Base-by-base conservation (phyloP, 2,888 invertebrate species). In the Synanthedon andrenaeformis region DNA sequence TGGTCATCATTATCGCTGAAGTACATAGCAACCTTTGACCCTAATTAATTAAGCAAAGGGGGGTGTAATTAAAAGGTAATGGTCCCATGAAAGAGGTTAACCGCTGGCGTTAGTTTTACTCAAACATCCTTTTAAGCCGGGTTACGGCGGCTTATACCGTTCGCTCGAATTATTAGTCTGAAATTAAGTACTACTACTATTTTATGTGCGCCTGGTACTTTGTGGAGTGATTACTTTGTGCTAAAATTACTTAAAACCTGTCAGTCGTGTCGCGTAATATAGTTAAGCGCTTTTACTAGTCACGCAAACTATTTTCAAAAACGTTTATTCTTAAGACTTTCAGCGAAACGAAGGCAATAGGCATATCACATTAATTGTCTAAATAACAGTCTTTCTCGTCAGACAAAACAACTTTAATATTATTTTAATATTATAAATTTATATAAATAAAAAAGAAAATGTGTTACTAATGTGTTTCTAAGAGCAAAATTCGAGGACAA, bases 21-120 rank as follows among this genome's bases (percentile, higher is more conserved):
- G 56, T 59, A 59, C 58, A 60, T 51, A 8, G 59, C 56, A 61
- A 72, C 69, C 71, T 74, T 60, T 68, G 74, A 77, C 82, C 81
- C 75, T 76, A 77, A 82, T 82, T 82, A 81, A 83, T 82, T 80
- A 79, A 69, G 65, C 66, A 70, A 72, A 66, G 74, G 75, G 75
- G 74, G 75, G 69, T 65, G 70, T 74, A 73, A 79, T 72, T 72
- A 71, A 79, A 78, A 76, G 74, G 76, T 81, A 82, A 81, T 79
- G 75, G 74, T 61, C 62, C 69, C 64, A 64, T 67, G 70, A 70
- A 69, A 66, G 64, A 64, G 66, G 65, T 66, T 64, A 64, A 59
- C 67, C 66, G 52, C 62, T 58, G 51, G 54, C 55, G 57, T 58
- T 58, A 58, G 58, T 59, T 58, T 57, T 56, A 51, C 23, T 23